phyloP scores from a whole-genome alignment of 2,113 vertebrate genomes.

The Carassius auratus region DNA sequence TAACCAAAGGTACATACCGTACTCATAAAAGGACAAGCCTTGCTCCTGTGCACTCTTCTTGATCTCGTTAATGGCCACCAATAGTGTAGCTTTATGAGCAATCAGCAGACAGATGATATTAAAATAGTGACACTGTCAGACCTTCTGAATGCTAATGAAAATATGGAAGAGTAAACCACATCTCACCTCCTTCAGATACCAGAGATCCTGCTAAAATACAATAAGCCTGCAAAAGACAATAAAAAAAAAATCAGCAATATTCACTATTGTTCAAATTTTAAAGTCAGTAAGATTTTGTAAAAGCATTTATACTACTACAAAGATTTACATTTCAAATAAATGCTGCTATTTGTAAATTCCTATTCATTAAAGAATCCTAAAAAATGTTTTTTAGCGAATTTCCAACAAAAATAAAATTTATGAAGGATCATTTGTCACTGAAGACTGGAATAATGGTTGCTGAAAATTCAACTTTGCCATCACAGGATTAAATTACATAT shows the following conservation, averaged over 20 bases:
- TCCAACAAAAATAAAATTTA: neutral
- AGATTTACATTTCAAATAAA: neutral
- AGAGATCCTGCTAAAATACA: conserved; percentile 96
- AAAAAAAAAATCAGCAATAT: neutral
- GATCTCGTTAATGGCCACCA: conserved; percentile 96
- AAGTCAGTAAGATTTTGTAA: neutral
- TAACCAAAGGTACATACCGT: conserved; percentile 79
- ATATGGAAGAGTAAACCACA: neutral
- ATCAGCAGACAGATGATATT: conserved; percentile 8
- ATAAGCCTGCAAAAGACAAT: conserved; percentile 82
- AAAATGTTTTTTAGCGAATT: neutral
- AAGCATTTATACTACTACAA: neutral
- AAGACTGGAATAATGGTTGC: neutral
- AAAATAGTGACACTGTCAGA: neutral
- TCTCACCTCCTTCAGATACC: conserved; percentile 96
- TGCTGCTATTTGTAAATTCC: neutral
- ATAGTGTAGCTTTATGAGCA: conserved; percentile 86
- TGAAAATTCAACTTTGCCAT: neutral
- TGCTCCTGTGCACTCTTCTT: conserved; percentile 85
- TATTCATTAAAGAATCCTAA: neutral
- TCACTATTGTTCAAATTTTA: neutral
- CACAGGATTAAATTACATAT: neutral
- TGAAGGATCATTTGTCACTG: neutral
- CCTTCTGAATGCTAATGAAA: neutral
- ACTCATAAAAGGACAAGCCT: conserved; percentile 90